Evolutionary conservation across 2,113 vertebrate genomes (phyloP), one percentile per base, ranked within the genome.

Genomic region (Sinocyclocheilus rhinocerous): DNA sequence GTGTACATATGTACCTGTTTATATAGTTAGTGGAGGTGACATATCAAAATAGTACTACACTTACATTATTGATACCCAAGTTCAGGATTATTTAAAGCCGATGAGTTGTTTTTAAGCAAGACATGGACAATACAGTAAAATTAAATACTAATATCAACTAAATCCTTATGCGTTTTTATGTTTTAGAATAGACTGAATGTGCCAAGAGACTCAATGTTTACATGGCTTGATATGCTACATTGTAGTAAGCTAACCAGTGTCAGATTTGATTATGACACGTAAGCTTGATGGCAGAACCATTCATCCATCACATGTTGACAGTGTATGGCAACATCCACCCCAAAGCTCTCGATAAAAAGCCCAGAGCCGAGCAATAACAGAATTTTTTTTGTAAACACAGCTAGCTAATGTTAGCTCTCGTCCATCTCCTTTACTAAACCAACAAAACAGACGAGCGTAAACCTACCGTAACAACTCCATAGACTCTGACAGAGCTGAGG

Each of bases 361-460:
- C 18, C 33, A 59, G 18, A 55, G n/a, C 42, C 7, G 42, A 57
- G 7, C 13, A 72, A 22, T n/a, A n/a, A 57, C 11, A 39, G 20
- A n/a, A n/a, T n/a, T n/a, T n/a, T n/a, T n/a, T n/a, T n/a, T 42
- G 69, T 73, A 84, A 84, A 73, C 81, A 42, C 2, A 73, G 50
- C 81, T n/a, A 57, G 81, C 81, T 42, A 57, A 59, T 42, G 67
- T 84, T 73, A 84, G 81, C 81, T 57, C 33, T 59, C 26, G 50
- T 39, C 48, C 65, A 39, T 42, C 29, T 39, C 69, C 22, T 7
- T 83, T 57, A 52, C n/a, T 20, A 69, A 50, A 15, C 1, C 29
- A 57, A 36, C 29, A 26, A 59, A 33, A 9, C 22, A 83, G 29
- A 52, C 6, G 15, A n/a, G 12, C 42, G 12, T 22, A 4, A 59